A percentile compares a stretch with the other conserved stretches of the same genome.
These are phyloP conservation scores for Amiota minor DNA, from an alignment of 2,888 invertebrate species.

Conservation along the genomic window DNA sequence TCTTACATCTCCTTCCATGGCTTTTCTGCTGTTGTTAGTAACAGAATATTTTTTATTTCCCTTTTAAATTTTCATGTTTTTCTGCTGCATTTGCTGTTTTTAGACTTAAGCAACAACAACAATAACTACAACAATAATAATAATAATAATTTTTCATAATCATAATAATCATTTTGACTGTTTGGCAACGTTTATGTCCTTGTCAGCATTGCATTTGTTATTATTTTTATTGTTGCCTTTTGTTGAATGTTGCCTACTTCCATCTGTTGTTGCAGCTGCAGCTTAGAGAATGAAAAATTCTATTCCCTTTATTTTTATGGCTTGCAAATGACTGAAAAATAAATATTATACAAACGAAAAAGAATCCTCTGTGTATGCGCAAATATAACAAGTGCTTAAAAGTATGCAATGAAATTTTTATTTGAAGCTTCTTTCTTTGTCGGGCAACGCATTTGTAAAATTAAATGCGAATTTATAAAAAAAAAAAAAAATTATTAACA, in stretches of 20 bases:
- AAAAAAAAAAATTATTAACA: too few relatives aligned
- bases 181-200: not conserved
- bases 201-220: not conserved
- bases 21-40: not conserved
- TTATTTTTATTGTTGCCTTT: not conserved
- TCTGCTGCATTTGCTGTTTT: conserved; percentile 17
- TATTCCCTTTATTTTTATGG: conserved; percentile 12
- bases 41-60: not conserved
- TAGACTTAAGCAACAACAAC: not conserved
- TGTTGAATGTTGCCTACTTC: not conserved
- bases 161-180: conserved; percentile 53
- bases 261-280: conserved; percentile 2
- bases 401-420: too few relatives aligned
- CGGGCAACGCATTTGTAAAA: too few relatives aligned
- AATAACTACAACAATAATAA: too few relatives aligned
- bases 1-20: too few relatives aligned
- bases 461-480: too few relatives aligned
- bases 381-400: not conserved
- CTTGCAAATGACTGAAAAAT: conserved; percentile 8
- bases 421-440: too few relatives aligned
- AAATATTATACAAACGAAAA: not conserved
- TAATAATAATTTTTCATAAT: conserved; percentile 48
- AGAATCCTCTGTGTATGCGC: not conserved
- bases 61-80: not conserved
- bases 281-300: not conserved